Conservation (phyloP, 2,113 vertebrate genomes). For the Dunckerocampus dactyliophorus region DNA sequence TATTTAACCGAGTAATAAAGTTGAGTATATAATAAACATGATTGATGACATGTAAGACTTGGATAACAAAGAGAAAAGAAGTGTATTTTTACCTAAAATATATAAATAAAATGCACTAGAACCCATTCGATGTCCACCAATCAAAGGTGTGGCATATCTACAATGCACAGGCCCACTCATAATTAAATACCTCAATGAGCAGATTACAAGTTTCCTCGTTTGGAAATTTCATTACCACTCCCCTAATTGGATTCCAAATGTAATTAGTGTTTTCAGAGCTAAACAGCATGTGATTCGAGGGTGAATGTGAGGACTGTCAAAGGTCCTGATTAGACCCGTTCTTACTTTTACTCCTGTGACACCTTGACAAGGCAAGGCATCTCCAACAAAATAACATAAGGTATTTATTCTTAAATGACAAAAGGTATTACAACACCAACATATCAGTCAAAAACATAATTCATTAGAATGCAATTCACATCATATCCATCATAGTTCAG, state of each 20-base stretch:
- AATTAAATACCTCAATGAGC: conserved; percentile 81
- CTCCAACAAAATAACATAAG: not conserved
- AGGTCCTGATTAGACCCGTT: conserved; percentile 10
- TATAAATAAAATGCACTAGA: not conserved
- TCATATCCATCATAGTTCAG: no score
- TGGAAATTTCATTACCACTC: conserved; percentile 79
- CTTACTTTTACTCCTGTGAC: conserved; percentile 8
- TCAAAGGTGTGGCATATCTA: conserved; percentile 69
- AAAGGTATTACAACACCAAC: no score
- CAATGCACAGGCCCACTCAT: conserved; percentile 66
- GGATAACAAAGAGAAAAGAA: not conserved
- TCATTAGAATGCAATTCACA: no score
- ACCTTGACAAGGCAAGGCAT: conserved; percentile 9
- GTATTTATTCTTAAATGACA: not conserved
- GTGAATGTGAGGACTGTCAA: conserved; percentile 48
- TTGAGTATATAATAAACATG: no score
- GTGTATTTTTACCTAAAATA: not conserved
- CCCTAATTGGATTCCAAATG: conserved; percentile 79
- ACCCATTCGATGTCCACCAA: conserved; percentile 39
- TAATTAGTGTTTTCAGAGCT: conserved; percentile 69
- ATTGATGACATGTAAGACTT: no score
- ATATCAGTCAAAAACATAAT: not conserved
- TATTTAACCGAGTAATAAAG: no score
- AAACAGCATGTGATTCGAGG: conserved; percentile 70
- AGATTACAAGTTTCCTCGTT: conserved; percentile 78